Evolutionary conservation across 2,797 vertebrate genomes (phyloP).

Genomic region (Adrianichthys oophorus): DNA sequence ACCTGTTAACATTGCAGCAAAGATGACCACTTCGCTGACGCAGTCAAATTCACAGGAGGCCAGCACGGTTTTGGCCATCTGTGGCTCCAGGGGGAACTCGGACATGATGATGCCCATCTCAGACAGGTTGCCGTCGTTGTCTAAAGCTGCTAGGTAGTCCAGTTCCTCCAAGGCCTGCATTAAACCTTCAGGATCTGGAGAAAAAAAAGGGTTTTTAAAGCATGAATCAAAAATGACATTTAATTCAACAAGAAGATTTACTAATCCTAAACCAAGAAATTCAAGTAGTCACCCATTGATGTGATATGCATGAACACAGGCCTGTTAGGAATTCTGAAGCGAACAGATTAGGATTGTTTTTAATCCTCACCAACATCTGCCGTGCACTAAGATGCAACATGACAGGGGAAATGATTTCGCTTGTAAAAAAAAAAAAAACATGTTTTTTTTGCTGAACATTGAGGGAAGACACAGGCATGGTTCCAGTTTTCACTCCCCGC

Average conservation of each 20-base stretch:
- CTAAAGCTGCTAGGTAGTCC: conserved; percentile 88
- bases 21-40: conserved; percentile 86
- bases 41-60: conserved; percentile 92
- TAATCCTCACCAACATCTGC: conserved; percentile 62
- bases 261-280: conserved; percentile 34
- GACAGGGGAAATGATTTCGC: conserved; percentile 16
- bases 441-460: conserved; percentile 3
- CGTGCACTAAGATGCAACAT: conserved; percentile 42
- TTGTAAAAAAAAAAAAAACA: conserved; percentile 15
- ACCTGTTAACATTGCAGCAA: conserved; percentile 92
- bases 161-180: conserved; percentile 92
- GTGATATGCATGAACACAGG: conserved; percentile 20
- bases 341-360: conserved; percentile 56
- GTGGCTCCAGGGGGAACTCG: conserved; percentile 88
- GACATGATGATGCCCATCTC: conserved; percentile 95
- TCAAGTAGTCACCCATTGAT: conserved; percentile 28
- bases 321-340: conserved; percentile 22
- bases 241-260: conserved; percentile 17
- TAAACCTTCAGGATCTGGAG: conserved; percentile 83
- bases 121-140: conserved; percentile 89
- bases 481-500: conserved; percentile 14
- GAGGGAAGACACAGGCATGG: conserved; percentile 1
- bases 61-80: conserved; percentile 87
- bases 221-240: neutral
- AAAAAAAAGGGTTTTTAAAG: neutral